Base-by-base conservation (phyloP, 2,888 invertebrate species). In the Melolontha melolontha region DNA sequence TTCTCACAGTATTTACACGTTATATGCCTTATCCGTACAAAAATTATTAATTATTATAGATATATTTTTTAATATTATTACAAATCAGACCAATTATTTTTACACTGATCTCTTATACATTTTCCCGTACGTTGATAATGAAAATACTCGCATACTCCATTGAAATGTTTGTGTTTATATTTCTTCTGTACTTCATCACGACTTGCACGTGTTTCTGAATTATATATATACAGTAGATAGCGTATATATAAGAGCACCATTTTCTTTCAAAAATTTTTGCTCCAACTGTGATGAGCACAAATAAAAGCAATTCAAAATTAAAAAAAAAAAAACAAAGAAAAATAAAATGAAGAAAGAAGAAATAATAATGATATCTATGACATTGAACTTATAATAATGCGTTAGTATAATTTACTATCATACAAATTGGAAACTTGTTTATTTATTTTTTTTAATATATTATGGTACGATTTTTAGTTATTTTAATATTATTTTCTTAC, bases 21-120 rank as follows among this genome's bases (percentile, higher is more conserved):
- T 66, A 52, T 68, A 68, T 68, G 64, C 68, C 68, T 68, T 68
- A 68, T 68, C 68, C 68, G 68, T 68, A 68, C 68, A 68, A 68
- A 68, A 68, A 68, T 68, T 65, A 66, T 67, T 44, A 57, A 55
- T 66, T 49, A 68, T 68, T 64, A 62, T 49, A 64, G 67, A 68
- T 65, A 68, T 57, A 65, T 68, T 64, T 51, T 22, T 50, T 47
- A 59, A 66, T 41, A 62, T 49, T 52, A 66, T 59, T 66, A 57
- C 57, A 65, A 68, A 64, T 68, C 68, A 68, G 68, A 68, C 68
- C 55, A 49, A 68, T 65, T 64, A 51, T 66, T 66, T 62, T 42
- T 47, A 49, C 59, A 62, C 47, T 62, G 47, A 49, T 49, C 40
- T 54, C 39, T 54, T 54, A 14, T n/a, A n/a, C 12, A 5, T 44